Base-by-base conservation (phyloP, 2,888 invertebrate species). In the Xanthia togata region DNA sequence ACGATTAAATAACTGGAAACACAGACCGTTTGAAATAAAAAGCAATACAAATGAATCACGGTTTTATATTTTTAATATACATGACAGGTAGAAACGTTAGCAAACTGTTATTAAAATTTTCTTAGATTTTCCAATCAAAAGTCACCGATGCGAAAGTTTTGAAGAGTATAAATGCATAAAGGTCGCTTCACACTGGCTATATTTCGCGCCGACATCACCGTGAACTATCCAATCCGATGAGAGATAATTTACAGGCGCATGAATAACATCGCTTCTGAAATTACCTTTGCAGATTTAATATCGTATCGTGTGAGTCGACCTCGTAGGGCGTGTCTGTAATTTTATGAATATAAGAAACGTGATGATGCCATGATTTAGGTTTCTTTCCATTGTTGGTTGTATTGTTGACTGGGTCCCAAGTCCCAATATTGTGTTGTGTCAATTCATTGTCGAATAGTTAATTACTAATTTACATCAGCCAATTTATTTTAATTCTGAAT, bases 221-320 rank as follows among this genome's bases (percentile, higher is more conserved):
- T 35, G 35, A 80, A 53, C 47, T 69, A 70, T 57, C 50, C 50
- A 67, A 79, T 64, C 47, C 35, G 23, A 68, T 55, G 31, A 17
- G 64, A 26, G 55, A 74, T 69, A 84, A 71, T 69, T 84, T 69
- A 44, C 81, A 62, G 50, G 65, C 71, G 41, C 41, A 57, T 84
- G 70, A 74, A 84, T 79, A 71, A 74, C 64, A 65, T 69, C 31
- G 60, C 47, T 41, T 35, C 59, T 64, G 17, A 55, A 64, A 70
- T 71, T 65, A 73, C 38, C 59, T 64, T 70, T 35, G 4, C 50
- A 68, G 68, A 68, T 74, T 71, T 79, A 74, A 71, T 79, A 73
- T 70, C 63, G 47, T n/a, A 38, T 44, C 50, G 68, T 79, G 73
- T 67, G 57, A 78, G 55, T 38, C 44, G 44, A 70, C 9, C 50